Evolutionary conservation across 1,140 invertebrate genomes (phyloP).

Genomic region (Drosophila nasuta): DNA sequence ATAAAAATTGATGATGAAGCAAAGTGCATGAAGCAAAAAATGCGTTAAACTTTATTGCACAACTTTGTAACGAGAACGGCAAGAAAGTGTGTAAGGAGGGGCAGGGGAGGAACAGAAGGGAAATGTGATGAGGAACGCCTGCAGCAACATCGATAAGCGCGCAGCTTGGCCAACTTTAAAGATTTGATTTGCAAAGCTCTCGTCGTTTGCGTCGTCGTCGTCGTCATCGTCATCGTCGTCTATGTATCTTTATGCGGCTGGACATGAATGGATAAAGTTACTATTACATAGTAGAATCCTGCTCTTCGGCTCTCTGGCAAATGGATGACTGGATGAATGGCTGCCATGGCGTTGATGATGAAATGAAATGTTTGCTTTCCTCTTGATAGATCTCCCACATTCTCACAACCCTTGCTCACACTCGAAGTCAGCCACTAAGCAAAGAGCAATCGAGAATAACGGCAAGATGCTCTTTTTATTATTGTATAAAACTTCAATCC

Average conservation of each 20-base stretch:
- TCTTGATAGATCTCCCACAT: constrained; percentile 52
- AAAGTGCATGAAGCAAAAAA: constrained; percentile 45
- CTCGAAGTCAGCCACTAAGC: constrained; percentile 29
- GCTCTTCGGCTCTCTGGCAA: constrained; percentile 40
- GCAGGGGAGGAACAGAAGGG: too few species aligned
- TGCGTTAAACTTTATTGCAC: constrained; percentile 73
- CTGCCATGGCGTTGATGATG: constrained; percentile 56
- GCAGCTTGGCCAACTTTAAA: constrained; percentile 71
- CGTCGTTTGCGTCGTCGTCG: constrained; percentile 1
- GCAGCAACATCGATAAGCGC: constrained; percentile 61
- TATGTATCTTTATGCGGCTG: constrained; percentile 14
- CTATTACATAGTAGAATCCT: constrained; percentile 3
- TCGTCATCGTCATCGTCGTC: constrained; percentile 9
- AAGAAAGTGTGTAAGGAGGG: neutral
- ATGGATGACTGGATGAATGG: constrained; percentile 42
- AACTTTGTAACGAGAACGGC: constrained; percentile 41
- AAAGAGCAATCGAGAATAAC: constrained; percentile 31
- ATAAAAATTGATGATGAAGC: constrained; percentile 80
- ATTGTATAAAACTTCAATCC: neutral
- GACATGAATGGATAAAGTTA: constrained; percentile 45
- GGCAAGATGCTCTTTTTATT: neutral
- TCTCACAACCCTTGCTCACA: neutral
- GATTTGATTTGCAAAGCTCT: constrained; percentile 76
- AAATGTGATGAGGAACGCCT: constrained; percentile 19
- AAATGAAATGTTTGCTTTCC: constrained; percentile 61